Percentiles rank a stretch among this genome's conserved stretches.
phyloP scores from a whole-genome alignment of 2,797 vertebrate species.

The Lepilemur septentrionalis region DNA sequence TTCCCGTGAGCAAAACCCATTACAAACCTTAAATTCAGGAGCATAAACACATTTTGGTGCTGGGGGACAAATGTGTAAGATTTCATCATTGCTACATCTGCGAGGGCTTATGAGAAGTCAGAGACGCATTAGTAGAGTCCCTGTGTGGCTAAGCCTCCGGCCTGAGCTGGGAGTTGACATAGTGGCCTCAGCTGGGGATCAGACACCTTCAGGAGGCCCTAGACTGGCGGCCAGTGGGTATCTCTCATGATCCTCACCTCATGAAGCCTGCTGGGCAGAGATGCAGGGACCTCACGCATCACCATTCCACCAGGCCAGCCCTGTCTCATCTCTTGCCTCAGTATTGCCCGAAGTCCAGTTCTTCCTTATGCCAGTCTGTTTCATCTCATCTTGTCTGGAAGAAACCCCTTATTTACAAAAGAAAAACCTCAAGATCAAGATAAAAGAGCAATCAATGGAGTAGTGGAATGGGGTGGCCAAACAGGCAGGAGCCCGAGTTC shows the following conservation, averaged over 20 bases:
- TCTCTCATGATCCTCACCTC: neutral
- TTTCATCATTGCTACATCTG: conserved; percentile 45
- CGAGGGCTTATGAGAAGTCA: neutral
- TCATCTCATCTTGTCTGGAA: neutral
- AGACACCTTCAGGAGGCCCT: neutral
- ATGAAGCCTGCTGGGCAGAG: neutral
- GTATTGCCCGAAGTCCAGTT: neutral
- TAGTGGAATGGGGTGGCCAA: neutral
- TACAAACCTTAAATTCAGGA: conserved; percentile 66
- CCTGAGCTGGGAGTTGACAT: neutral
- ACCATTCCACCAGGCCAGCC: neutral
- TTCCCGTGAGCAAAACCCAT: conserved; percentile 74
- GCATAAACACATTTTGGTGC: conserved; percentile 57
- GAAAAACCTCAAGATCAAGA: neutral
- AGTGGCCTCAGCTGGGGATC: neutral
- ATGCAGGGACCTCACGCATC: neutral
- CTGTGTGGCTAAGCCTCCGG: neutral
- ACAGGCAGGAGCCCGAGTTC: neutral
- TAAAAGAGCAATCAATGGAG: neutral
- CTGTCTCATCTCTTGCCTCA: neutral
- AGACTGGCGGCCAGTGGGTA: neutral
- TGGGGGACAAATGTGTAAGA: conserved; percentile 20
- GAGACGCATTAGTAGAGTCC: neutral
- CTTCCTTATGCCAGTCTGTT: neutral
- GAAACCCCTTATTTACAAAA: neutral